Evolutionary conservation across 2,797 vertebrate genomes (phyloP), one percentile per base, ranked within the genome.

Genomic region (Pempheris klunzingeri): DNA sequence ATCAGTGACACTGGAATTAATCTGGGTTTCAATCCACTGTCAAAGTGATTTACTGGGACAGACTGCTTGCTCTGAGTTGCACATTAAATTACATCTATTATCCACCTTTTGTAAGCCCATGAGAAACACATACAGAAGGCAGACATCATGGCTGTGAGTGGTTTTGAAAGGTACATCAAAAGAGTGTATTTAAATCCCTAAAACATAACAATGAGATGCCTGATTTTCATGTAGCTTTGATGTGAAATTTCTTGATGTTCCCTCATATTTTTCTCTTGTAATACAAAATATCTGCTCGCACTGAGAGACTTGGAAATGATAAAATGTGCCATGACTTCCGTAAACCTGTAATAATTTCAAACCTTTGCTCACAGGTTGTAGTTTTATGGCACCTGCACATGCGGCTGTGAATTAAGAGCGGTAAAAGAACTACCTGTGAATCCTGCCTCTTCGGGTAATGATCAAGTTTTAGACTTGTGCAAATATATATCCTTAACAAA

Each of bases 161-260:
- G 80, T 88, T 93, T 92, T 93, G 93, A 94, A 94, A 92, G 87
- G 79, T 67, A 94, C 93, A 94, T 95, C 93, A 94, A 95, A 92
- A 90, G 90, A 83, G 34, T 71, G 67, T 59, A 90, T 91, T 87
- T 81, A 90, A 88, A 92, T 91, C 86, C 74, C 80, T 87, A 66
- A 91, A 92, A 90, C 76, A 87, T 74, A 87, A 91, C 86, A 92
- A 90, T 87, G 75, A 85, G 85, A 78, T 80, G 82, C 60, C 77
- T 78, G 90, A 89, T 90, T 90, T 90, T 60, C 39, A 49, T 65
- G 36, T 44, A 20, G 86, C 92, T 95, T 94, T 95, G 93, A 94
- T 94, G 92, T 93, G 71, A 87, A 77, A 83, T 90, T 81, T 88
- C 79, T 81, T 80, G 68, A 81, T 90, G 80, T 87, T 90, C 74